These are phyloP conservation scores for Valencia hispanica DNA, from an alignment of 2,797 vertebrate genomes.

Conservation along the genomic window DNA sequence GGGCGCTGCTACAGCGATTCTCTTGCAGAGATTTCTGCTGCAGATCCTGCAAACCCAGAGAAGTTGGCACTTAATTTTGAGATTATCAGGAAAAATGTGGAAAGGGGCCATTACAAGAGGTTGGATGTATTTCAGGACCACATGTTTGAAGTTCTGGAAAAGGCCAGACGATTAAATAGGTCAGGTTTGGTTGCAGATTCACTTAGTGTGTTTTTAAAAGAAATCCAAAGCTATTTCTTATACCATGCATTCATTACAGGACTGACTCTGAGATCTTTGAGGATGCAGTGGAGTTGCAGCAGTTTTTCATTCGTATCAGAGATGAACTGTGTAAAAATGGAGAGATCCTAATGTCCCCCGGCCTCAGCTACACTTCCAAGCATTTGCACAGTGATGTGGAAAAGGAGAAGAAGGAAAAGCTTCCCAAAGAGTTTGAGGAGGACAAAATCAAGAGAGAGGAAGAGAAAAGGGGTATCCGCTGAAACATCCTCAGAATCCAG, in stretches of 20 bases:
- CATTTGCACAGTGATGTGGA: conserved; percentile 97
- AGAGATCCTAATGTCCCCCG: conserved; percentile 95
- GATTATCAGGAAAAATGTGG: conserved; percentile 92
- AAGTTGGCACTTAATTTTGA: conserved; percentile 92
- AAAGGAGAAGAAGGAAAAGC: conserved; percentile 97
- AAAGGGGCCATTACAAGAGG: conserved; percentile 91
- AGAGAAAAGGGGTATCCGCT: conserved; percentile 88
- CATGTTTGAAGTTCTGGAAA: conserved; percentile 98
- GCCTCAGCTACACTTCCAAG: conserved; percentile 95
- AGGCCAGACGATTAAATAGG: conserved; percentile 94
- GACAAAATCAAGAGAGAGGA: conserved; percentile 97
- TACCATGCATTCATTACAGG: conserved; percentile 59
- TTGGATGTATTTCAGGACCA: conserved; percentile 98
- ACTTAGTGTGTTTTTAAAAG: not conserved
- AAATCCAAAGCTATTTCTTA: conserved; percentile 3
- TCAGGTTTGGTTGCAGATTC: conserved; percentile 62
- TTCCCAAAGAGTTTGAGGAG: conserved; percentile 96
- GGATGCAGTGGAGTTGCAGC: conserved; percentile 96
- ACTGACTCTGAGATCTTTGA: conserved; percentile 99
- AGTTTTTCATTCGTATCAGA: conserved; percentile 97
- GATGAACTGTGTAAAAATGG: conserved; percentile 99
- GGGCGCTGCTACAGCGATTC: conserved; percentile 98
- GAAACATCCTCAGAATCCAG: not conserved
- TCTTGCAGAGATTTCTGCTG: conserved; percentile 93
- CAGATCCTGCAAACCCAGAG: conserved; percentile 88